These are phyloP conservation scores for Elgonia sp. DNA, from an alignment of 2,888 invertebrate genomes.

Conservation along the genomic window DNA sequence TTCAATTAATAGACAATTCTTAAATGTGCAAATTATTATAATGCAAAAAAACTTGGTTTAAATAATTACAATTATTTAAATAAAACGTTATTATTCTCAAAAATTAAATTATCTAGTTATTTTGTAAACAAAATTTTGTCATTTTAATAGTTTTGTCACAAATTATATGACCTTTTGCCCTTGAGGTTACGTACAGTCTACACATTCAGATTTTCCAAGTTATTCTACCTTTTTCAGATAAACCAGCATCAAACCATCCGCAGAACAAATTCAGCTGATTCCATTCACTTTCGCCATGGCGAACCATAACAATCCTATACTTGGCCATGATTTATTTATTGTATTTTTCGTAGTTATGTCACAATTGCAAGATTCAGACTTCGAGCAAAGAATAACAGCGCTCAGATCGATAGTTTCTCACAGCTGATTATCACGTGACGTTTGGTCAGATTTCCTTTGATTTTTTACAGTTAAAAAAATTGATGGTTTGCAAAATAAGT, in stretches of 20 bases:
- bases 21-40: no score
- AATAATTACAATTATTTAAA: no score
- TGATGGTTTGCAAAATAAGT: no score
- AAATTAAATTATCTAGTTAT: background rate
- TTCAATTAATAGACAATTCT: no score
- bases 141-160: background rate
- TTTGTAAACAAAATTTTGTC: background rate
- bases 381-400: slow-evolving; percentile 20
- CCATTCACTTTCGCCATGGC: slow-evolving; percentile 91
- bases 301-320: slow-evolving; percentile 89
- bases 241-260: slow-evolving; percentile 90
- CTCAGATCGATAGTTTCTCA: slow-evolving; percentile 39
- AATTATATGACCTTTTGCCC: slow-evolving; percentile 83
- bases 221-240: slow-evolving; percentile 88
- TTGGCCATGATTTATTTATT: slow-evolving; percentile 85
- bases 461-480: no score
- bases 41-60: no score
- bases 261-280: slow-evolving; percentile 90
- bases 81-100: no score
- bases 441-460: no score
- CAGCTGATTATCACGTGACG: slow-evolving; percentile 27
- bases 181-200: slow-evolving; percentile 72
- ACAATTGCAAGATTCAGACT: slow-evolving; percentile 11
- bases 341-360: slow-evolving; percentile 19
- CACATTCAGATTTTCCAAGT: slow-evolving; percentile 63